phyloP scores from a whole-genome alignment of 2,888 invertebrate genomes.

The Germaria angustata region DNA sequence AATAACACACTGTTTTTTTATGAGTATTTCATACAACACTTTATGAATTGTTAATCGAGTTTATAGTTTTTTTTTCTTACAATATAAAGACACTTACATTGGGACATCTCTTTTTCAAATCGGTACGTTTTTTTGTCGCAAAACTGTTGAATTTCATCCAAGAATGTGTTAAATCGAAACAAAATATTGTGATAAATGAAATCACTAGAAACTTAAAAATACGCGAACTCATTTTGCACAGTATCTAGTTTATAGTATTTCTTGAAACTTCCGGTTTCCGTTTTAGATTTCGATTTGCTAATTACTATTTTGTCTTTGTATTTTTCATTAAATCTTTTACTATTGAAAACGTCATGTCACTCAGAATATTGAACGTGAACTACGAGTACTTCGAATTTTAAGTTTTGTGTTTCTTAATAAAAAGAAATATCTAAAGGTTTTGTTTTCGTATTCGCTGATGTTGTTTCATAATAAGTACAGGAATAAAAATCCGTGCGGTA shows the following conservation, averaged over 20 bases:
- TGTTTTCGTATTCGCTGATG: conserved; percentile 23
- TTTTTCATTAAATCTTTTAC: conserved; percentile 3
- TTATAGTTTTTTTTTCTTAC: background rate
- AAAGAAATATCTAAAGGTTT: conserved; percentile 43
- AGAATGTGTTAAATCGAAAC: conserved; percentile 62
- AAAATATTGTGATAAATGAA: conserved; percentile 41
- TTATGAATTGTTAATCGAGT: conserved; percentile 38
- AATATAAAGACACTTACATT: conserved; percentile 69
- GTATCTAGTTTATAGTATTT: background rate
- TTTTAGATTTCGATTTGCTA: conserved; percentile 22
- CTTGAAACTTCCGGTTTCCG: conserved; percentile 56
- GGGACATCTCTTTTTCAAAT: conserved; percentile 73
- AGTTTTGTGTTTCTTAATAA: conserved; percentile 33
- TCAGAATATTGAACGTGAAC: conserved; percentile 53
- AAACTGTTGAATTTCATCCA: conserved; percentile 75
- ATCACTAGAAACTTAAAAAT: conserved; percentile 13
- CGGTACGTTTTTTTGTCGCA: conserved; percentile 72
- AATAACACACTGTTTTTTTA: conserved; percentile 5
- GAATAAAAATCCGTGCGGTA: conserved; percentile 51
- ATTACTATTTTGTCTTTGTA: background rate
- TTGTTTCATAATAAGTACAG: conserved; percentile 38
- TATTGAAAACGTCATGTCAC: conserved; percentile 51
- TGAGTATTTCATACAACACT: conserved; percentile 18
- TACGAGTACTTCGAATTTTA: conserved; percentile 42
- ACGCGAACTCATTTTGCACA: conserved; percentile 15